Base-by-base conservation (phyloP, 1,140 invertebrate species). In the Apis laboriosa region DNA sequence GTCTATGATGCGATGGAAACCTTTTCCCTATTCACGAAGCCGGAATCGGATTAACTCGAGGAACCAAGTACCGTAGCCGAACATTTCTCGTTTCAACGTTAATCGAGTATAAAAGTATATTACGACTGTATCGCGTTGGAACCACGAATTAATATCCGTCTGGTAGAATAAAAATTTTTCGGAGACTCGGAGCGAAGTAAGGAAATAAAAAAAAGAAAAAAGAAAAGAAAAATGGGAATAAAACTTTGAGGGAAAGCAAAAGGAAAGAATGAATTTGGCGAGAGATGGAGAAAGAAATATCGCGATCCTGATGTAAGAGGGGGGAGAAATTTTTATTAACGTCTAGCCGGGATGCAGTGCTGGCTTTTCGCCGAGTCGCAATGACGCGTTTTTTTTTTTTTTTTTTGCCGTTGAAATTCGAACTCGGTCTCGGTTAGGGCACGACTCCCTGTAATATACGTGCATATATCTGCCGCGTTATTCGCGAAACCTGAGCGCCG, bases 301-400 rank as follows among this genome's bases (percentile, higher is more conserved):
- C 1, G 21, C 28, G 12, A 53, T 13, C 55, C 34, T 53, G 58
- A 43, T 15, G 67, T 28, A 51, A 24, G 53, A 17, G 56, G 61
- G 53, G 66, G 2, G 43, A 28, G 58, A 77, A 77, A 77, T 77
- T 77, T 77, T 77, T 64, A 77, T 77, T 55, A 77, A 77, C 61
- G 58, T 51, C 21, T 21, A n/a, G 9, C 43, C 34, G 13, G 11
- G 9, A 2, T 13, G 19, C 24, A 19, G 51, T 15, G 75, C 55
- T 77, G 75, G 75, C 75, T 77, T 66, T 49, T 43, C 51, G 75
- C 61, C 75, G 61, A 77, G 61, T 66, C 60, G n/a, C 61, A 63
- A 77, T 77, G 8, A 55, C 17, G 49, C 34, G 5, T 43, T 43
- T 7, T 43, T 43, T 43, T 43, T 43, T 43, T 43, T 43, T 43